phyloP scores from a whole-genome alignment of 2,113 vertebrate species.

The Panthera leo region DNA sequence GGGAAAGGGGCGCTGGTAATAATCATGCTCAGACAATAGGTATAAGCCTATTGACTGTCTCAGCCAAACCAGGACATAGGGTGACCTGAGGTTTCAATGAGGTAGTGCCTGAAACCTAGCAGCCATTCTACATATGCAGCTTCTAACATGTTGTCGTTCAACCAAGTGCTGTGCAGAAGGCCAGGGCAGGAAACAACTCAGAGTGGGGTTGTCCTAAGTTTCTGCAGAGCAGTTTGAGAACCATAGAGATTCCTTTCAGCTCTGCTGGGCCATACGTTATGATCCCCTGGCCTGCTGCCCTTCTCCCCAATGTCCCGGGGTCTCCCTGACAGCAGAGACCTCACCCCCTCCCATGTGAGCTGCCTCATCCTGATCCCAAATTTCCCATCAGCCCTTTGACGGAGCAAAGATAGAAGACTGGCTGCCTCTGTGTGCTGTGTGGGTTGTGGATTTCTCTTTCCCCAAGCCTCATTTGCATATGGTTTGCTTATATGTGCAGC shows the following conservation, averaged over 20 bases:
- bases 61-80: not conserved
- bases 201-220: not conserved
- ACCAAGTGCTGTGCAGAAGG: not conserved
- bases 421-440: too few species aligned
- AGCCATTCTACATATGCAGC: not conserved
- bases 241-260: not conserved
- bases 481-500: not conserved
- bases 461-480: fast-evolving
- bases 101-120: not conserved
- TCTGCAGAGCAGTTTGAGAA: not conserved
- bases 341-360: not conserved
- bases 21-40: not conserved
- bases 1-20: not conserved
- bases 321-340: not conserved
- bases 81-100: not conserved
- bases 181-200: not conserved
- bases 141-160: fast-evolving
- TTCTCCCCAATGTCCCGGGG: not conserved
- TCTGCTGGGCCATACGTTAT: not conserved
- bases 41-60: not conserved
- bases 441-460: not conserved
- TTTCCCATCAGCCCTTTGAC: not conserved
- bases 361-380: not conserved
- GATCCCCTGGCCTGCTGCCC: not conserved
- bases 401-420: not conserved